Evolutionary conservation across 2,888 invertebrate genomes (phyloP).

Genomic region (Orthosia incerta): DNA sequence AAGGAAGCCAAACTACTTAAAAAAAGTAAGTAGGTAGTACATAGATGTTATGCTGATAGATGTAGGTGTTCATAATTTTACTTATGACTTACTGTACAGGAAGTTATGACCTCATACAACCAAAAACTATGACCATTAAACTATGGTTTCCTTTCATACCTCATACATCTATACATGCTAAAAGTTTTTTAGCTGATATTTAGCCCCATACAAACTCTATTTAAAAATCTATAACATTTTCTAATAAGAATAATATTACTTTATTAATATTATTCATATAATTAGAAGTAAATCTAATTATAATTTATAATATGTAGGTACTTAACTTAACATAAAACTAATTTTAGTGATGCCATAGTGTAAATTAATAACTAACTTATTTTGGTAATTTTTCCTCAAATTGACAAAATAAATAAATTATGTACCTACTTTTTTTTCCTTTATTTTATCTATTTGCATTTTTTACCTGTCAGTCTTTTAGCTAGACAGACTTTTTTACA

Average conservation of each 20-base stretch:
- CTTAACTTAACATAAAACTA: neutral
- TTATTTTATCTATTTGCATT: too few species aligned
- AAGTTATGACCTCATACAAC: constrained; percentile 62
- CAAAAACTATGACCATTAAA: constrained; percentile 34
- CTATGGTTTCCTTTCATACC: constrained; percentile 41
- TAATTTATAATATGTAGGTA: too few species aligned
- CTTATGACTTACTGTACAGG: constrained; percentile 46
- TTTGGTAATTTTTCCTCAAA: neutral
- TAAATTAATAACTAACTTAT: too few species aligned
- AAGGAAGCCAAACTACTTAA: neutral
- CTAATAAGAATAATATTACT: too few species aligned
- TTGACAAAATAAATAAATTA: neutral
- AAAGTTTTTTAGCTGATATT: neutral
- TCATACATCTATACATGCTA: neutral
- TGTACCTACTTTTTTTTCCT: too few species aligned
- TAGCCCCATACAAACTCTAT: neutral
- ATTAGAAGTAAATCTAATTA: too few species aligned
- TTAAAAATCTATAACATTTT: too few species aligned
- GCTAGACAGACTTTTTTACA: neutral
- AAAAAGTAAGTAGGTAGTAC: neutral
- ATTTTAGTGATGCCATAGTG: neutral
- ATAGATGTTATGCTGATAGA: constrained; percentile 19
- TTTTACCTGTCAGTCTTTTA: too few species aligned
- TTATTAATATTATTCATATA: too few species aligned
- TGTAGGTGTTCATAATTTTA: constrained; percentile 56